Evolutionary conservation across 2,113 vertebrate species (phyloP).

Genomic region (Pygoscelis antarcticus): DNA sequence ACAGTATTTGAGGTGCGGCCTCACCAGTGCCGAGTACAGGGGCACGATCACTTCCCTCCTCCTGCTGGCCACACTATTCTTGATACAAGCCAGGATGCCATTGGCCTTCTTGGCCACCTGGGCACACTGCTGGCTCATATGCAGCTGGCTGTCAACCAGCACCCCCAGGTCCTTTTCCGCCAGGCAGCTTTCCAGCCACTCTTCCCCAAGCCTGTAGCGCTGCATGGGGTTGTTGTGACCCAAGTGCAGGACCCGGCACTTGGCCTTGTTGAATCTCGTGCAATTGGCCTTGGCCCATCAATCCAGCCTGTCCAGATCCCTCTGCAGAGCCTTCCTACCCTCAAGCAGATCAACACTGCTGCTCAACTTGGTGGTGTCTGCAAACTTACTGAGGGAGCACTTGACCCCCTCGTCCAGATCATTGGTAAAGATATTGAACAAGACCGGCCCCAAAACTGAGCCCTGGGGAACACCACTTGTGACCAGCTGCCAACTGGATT

Average conservation of each 20-base stretch:
- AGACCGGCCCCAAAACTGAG: not conserved
- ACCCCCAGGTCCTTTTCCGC: no score
- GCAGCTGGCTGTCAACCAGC: no score
- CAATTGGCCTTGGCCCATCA: accelerated
- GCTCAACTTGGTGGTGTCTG: not conserved
- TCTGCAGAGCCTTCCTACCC: not conserved
- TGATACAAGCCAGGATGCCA: no score
- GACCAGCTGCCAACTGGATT: not conserved
- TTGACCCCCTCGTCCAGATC: not conserved
- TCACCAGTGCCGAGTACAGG: no score
- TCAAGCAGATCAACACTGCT: no score
- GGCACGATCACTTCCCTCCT: no score
- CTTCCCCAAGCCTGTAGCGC: not conserved
- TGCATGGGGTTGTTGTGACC: not conserved
- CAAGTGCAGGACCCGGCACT: not conserved
- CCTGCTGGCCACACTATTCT: no score
- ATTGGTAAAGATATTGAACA: not conserved
- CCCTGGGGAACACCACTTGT: not conserved
- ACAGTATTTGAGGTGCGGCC: no score
- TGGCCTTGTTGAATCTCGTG: not conserved
- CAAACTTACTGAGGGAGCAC: not conserved
- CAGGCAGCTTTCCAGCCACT: no score
- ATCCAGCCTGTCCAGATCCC: not conserved
- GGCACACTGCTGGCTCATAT: no score
- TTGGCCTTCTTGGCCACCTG: no score